A percentile compares a stretch with the other conserved stretches of the same genome.
These are phyloP conservation scores for Tricholauxania praeusta DNA, from an alignment of 2,888 invertebrate species.

Conservation along the genomic window DNA sequence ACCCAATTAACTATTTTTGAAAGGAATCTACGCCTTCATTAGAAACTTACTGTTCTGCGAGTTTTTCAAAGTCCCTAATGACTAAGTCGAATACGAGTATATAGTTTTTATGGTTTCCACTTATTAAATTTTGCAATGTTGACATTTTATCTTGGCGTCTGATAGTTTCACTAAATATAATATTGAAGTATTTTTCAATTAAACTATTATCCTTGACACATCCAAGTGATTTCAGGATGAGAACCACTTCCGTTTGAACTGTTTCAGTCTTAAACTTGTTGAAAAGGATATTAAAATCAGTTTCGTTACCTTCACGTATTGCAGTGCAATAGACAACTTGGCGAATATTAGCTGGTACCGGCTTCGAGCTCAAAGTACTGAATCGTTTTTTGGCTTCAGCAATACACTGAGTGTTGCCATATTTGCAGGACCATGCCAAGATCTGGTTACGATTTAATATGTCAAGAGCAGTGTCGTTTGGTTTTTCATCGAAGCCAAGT, in stretches of 20 bases:
- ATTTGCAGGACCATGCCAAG: conserved; percentile 75
- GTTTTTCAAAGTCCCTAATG: conserved; percentile 49
- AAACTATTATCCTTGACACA: conserved; percentile 73
- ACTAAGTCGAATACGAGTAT: conserved; percentile 71
- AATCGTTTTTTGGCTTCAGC: conserved; percentile 68
- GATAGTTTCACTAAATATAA: conserved; percentile 66
- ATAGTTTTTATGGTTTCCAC: conserved; percentile 71
- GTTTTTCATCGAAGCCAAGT: conserved; percentile 69
- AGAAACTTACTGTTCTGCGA: conserved; percentile 60
- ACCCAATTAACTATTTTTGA: background rate
- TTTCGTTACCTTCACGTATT: conserved; percentile 73
- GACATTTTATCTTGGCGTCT: conserved; percentile 64
- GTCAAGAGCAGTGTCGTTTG: conserved; percentile 70
- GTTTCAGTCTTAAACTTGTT: conserved; percentile 72
- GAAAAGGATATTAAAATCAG: conserved; percentile 77
- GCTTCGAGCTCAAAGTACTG: conserved; percentile 52
- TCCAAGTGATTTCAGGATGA: conserved; percentile 76
- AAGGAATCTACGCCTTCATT: background rate
- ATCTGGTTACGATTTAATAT: conserved; percentile 73
- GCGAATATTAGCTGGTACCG: conserved; percentile 74
- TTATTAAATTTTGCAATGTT: conserved; percentile 68
- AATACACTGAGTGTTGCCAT: conserved; percentile 73
- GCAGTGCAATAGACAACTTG: conserved; percentile 81
- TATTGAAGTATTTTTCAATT: conserved; percentile 70
- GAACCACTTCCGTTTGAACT: conserved; percentile 77